These are phyloP conservation scores for Galeopterus variegatus DNA, from an alignment of 2,113 vertebrate genomes.

Conservation along the genomic window DNA sequence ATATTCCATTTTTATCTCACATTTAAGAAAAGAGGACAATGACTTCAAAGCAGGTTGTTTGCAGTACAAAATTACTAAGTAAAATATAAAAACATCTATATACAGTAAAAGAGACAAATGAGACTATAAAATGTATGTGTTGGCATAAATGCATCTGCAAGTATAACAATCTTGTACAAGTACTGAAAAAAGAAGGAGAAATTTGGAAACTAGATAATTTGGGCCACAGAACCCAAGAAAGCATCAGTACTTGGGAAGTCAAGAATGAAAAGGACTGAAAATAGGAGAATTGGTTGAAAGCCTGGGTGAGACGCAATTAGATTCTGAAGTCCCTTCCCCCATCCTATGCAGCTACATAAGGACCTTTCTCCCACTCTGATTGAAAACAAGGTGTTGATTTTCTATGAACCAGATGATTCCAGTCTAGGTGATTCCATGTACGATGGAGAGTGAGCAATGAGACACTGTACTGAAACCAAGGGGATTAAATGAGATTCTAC, in stretches of 20 bases:
- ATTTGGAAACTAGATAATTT: slow-evolving; percentile 11
- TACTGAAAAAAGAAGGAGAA: background rate
- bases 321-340: background rate
- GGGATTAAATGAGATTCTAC: background rate
- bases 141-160: background rate
- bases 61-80: background rate
- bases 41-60: background rate
- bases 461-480: background rate
- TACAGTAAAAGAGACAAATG: background rate
- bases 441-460: background rate
- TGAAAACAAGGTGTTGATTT: background rate
- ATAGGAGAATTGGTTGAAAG: slow-evolving; percentile 9
- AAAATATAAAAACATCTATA: slow-evolving; percentile 12
- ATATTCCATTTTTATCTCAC: background rate
- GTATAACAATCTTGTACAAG: background rate
- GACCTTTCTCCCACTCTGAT: background rate
- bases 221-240: background rate
- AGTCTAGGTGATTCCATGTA: background rate
- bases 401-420: background rate
- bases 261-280: background rate
- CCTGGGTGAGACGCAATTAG: background rate
- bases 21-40: background rate
- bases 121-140: slow-evolving; percentile 13
- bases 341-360: background rate
- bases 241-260: background rate